Evolutionary conservation across 2,797 vertebrate genomes (phyloP), one percentile per base, ranked within the genome.

Genomic region (Microhierax caerulescens): DNA sequence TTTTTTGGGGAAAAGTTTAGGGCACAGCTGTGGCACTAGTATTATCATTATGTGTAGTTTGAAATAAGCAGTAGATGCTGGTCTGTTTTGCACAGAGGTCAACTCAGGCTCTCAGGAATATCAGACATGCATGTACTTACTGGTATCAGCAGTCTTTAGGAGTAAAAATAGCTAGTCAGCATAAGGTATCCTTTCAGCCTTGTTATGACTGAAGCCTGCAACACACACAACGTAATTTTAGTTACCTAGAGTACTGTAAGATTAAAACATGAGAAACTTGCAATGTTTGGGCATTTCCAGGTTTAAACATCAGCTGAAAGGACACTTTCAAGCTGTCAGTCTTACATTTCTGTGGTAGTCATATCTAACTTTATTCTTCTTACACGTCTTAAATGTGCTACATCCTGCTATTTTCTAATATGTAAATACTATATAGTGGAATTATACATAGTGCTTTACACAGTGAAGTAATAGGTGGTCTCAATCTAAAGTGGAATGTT

Each of bases 101-200:
- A 45, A 2, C 47, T 59, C 23, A 61, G 45, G 18, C 15, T 79
- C 53, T 60, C 22, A 30, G 27, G n/a, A 82, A 19, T 8, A 65
- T 30, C 5, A 78, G 14, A 32, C 0, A 1, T 39, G 3, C 5
- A 13, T 0, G 0, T 45, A 17, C 11, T n/a, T 65, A 22, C 19
- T 17, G 24, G 16, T 45, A 43, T 21, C 12, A 45, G 54, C n/a
- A 51, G 6, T 50, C 28, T 12, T 48, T 28, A 10, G 2, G 8
- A 84, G 25, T 32, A 47, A 75, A 90, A 86, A 28, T 3, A 68
- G 7, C 21, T 65, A 48, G 20, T 51, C 32, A 23, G 8, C 8
- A 32, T 11, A 32, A 43, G 13, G 23, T 68, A 32, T 16, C 17
- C 9, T 79, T 69, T 77, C 59, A 85, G n/a, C 20, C 34, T 77